Evolutionary conservation across 2,888 invertebrate species (phyloP), one percentile per base, ranked within the genome.

Genomic region (Drosophila sordidula): DNA sequence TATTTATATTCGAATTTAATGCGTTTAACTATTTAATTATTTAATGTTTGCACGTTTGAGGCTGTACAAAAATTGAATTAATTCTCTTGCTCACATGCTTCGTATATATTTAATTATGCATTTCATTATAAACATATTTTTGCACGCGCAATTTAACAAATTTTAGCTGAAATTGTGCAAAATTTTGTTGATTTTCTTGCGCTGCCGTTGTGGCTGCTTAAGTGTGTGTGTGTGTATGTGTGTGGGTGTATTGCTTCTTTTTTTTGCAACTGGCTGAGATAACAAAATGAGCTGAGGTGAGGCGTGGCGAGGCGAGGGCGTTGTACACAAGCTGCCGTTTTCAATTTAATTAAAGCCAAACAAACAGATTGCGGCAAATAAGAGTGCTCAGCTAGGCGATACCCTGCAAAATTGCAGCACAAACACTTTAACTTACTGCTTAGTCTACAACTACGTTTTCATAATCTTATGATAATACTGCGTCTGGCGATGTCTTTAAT

Each of bases 101-200:
- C 56, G 32, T 16, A 32, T 59, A 22, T 44, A 68, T 59, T 71
- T 64, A 69, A 78, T 73, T 64, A 69, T 57, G 58, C 59, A 68
- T 50, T 64, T 50, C 38, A 63, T 72, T 67, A 75, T 49, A 52
- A 72, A 49, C 54, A 42, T 46, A 71, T 61, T 45, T 47, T 50
- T 68, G 69, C 74, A 75, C 73, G 75, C 68, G 78, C 74, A 73
- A 75, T 77, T 78, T 57, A 77, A 75, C 78, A 68, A 68, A 52
- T 45, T 68, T 67, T 41, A 39, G 68, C 22, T 63, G 49, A 47
- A 74, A 69, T 58, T 54, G 41, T 54, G 47, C 44, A 47, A 34
- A 56, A 64, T 41, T 54, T 56, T 56, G 38, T 18, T 52, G 32
- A 42, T 61, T 74, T 61, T 68, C 38, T 39, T 38, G 25, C 52